Evolutionary conservation across 2,113 vertebrate genomes (phyloP), one percentile per base, ranked within the genome.

Genomic region (Dunckerocampus dactyliophorus): DNA sequence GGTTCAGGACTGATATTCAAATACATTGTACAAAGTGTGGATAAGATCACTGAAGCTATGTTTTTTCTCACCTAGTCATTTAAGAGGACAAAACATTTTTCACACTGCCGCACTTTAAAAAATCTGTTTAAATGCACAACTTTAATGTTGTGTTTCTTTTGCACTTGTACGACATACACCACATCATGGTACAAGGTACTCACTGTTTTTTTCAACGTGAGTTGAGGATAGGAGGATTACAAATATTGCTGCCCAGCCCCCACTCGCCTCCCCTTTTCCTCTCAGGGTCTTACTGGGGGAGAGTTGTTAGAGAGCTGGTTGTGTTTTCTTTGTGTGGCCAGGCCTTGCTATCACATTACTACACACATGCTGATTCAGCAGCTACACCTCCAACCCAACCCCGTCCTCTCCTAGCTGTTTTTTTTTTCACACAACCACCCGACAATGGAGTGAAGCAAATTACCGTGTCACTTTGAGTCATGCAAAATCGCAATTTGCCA

Each of bases 291-390:
- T 63, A 79, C 75, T 79, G 63, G 81, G 80, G 31, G 31, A 74
- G 75, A 79, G 79, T 87, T 83, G 83, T 89, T 79, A 55, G 73
- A 82, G 76, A 67, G 79, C 81, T 80, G 82, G 78, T 82, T 69
- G 62, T 91, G 86, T 91, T 92, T 90, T 89, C 88, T 88, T 89
- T 89, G 86, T 87, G 86, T 47, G 80, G 87, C 83, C 64, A 63
- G 83, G 63, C 81, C 76, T 75, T 17, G 57, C 82, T 88, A 90
- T 92, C 88, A 80, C 85, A 82, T 91, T 90, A 90, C 89, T 81
- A 83, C 85, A 84, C 86, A 90, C 81, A 91, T 87, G 88, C 90
- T 90, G 89, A 91, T 83, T 84, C 88, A 85, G 90, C 91, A 87
- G 76, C 72, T 62, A 59, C 66, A 48, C 47, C 67, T 59, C 60